Evolutionary conservation across 2,888 invertebrate species (phyloP).

Genomic region (Lordiphosa andalusiaca): DNA sequence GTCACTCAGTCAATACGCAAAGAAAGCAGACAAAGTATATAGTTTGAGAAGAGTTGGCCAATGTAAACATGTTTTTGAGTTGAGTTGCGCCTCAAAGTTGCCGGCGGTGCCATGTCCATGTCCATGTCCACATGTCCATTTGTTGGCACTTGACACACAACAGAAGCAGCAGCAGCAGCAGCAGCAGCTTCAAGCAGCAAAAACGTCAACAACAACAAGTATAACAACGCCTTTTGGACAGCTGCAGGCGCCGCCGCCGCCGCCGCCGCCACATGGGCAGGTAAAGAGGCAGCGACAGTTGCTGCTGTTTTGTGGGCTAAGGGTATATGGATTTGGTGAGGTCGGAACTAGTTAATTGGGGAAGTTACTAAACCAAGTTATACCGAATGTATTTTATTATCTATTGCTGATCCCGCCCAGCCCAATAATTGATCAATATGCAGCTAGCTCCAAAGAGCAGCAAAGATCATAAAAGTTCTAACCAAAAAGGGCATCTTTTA

Average conservation of each 20-base stretch:
- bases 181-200: constrained; percentile 11
- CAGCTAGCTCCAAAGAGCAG: no score
- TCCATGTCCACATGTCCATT: constrained; percentile 61
- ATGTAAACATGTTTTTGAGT: constrained; percentile 72
- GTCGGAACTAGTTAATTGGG: background rate
- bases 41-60: constrained; percentile 29
- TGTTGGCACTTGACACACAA: constrained; percentile 72
- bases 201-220: constrained; percentile 39
- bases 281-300: constrained; percentile 22
- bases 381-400: no score
- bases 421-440: no score
- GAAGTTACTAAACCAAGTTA: background rate
- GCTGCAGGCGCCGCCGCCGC: constrained; percentile 61
- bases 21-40: constrained; percentile 56
- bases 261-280: constrained; percentile 41
- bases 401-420: no score
- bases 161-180: constrained; percentile 33
- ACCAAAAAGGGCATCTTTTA: constrained; percentile 14
- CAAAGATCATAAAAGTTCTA: no score
- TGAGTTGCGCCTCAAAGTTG: constrained; percentile 63
- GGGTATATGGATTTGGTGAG: background rate
- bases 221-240: constrained; percentile 47
- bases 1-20: constrained; percentile 44
- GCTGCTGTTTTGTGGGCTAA: constrained; percentile 1
- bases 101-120: constrained; percentile 30